A percentile compares a stretch with the other conserved stretches of the same genome.
These are phyloP conservation scores for Ormyrus rosae DNA, from an alignment of 2,888 invertebrate genomes.

Conservation along the genomic window DNA sequence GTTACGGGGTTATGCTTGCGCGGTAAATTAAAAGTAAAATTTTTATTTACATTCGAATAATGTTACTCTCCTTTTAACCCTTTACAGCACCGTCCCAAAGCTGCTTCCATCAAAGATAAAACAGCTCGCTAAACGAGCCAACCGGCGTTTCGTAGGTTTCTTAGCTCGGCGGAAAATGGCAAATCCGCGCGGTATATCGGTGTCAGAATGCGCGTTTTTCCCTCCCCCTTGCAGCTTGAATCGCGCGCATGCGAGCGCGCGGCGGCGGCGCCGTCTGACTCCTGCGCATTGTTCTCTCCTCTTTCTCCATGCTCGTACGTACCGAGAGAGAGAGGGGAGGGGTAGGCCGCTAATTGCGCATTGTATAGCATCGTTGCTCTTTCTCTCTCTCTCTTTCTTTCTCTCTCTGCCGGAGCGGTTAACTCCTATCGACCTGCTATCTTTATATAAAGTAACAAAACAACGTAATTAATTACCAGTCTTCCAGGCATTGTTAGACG, in stretches of 20 bases:
- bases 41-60: no score
- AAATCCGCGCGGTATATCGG: slow-evolving; percentile 14
- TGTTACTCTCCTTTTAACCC: no score
- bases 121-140: no score
- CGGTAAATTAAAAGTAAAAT: no score
- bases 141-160: no score
- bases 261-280: slow-evolving; percentile 59
- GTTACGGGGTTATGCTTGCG: no score
- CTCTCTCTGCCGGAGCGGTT: slow-evolving; percentile 61
- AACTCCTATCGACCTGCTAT: slow-evolving; percentile 74
- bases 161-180: neutral
- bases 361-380: slow-evolving; percentile 72
- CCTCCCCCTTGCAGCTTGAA: slow-evolving; percentile 61
- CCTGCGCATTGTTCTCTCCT: slow-evolving; percentile 66
- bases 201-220: slow-evolving; percentile 31
- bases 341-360: slow-evolving; percentile 73
- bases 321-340: slow-evolving; percentile 30
- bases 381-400: slow-evolving; percentile 55
- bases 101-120: no score
- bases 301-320: neutral
- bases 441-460: slow-evolving; percentile 75
- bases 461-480: slow-evolving; percentile 75
- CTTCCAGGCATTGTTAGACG: slow-evolving; percentile 74
- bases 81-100: no score
- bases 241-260: slow-evolving; percentile 47